Percentiles rank a stretch among this genome's conserved stretches.
These are phyloP conservation scores for Pardosa pseudoannulata DNA, from an alignment of 2,888 invertebrate species.

Conservation along the genomic window DNA sequence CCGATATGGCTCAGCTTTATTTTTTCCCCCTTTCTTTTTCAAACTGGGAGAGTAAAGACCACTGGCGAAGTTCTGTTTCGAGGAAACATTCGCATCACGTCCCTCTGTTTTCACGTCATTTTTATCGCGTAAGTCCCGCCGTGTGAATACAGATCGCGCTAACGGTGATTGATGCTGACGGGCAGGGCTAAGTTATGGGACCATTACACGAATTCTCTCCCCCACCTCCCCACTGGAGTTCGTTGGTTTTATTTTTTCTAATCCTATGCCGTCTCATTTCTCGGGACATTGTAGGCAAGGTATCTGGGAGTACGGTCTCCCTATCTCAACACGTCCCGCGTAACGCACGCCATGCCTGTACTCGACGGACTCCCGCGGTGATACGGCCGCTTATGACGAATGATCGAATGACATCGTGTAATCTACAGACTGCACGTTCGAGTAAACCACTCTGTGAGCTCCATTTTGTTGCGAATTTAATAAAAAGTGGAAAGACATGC, in stretches of 20 bases:
- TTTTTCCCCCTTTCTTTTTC: no score
- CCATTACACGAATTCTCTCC: neutral
- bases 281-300: neutral
- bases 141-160: constrained; percentile 10
- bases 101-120: constrained; percentile 2
- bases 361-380: neutral
- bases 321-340: neutral
- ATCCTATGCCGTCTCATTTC: neutral
- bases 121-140: neutral
- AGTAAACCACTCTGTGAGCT: no score
- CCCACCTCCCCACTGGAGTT: neutral
- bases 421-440: no score
- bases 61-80: no score
- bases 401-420: no score
- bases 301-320: neutral
- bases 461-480: no score
- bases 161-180: constrained; percentile 17
- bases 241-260: no score
- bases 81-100: neutral
- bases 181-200: neutral
- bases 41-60: no score
- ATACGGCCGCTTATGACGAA: neutral
- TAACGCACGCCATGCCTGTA: neutral
- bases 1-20: neutral
- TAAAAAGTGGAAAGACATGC: no score